A percentile compares a stretch with the other conserved stretches of the same genome.
phyloP scores from a whole-genome alignment of 2,888 invertebrate genomes.

The Dioctria linearis region DNA sequence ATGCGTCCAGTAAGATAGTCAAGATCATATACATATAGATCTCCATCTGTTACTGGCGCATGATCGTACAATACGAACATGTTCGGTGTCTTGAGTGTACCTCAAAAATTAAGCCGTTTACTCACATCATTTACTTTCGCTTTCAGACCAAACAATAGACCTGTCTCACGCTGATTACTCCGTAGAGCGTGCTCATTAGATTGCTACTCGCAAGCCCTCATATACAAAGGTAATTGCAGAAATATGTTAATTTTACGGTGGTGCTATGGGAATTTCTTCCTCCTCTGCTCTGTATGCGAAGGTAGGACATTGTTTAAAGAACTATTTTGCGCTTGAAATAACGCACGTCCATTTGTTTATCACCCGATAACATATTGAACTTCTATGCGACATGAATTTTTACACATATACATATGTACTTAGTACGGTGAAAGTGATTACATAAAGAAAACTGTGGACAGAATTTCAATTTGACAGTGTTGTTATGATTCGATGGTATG shows the following conservation, averaged over 20 bases:
- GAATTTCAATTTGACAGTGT: no score
- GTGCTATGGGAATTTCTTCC: neutral
- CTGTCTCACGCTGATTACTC: neutral
- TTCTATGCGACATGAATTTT: neutral
- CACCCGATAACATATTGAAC: constrained; percentile 5
- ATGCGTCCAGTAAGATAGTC: neutral
- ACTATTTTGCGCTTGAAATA: constrained; percentile 1
- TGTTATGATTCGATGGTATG: no score
- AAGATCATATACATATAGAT: no score
- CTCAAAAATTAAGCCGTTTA: neutral
- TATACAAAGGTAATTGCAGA: neutral
- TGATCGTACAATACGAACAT: neutral
- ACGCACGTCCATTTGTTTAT: constrained; percentile 9
- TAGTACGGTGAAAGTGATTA: neutral
- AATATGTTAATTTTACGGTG: constrained; percentile 3
- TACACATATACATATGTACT: neutral
- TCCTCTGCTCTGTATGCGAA: constrained; percentile 1
- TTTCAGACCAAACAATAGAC: constrained; percentile 7
- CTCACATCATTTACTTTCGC: constrained; percentile 4
- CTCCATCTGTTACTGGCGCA: no score
- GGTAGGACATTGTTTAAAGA: neutral
- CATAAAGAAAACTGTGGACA: neutral
- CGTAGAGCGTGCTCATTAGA: neutral
- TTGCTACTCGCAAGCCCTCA: neutral
- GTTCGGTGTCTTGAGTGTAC: neutral